Evolutionary conservation across 2,888 invertebrate genomes (phyloP), one percentile per base, ranked within the genome.

Genomic region (Polydesmus complanatus): DNA sequence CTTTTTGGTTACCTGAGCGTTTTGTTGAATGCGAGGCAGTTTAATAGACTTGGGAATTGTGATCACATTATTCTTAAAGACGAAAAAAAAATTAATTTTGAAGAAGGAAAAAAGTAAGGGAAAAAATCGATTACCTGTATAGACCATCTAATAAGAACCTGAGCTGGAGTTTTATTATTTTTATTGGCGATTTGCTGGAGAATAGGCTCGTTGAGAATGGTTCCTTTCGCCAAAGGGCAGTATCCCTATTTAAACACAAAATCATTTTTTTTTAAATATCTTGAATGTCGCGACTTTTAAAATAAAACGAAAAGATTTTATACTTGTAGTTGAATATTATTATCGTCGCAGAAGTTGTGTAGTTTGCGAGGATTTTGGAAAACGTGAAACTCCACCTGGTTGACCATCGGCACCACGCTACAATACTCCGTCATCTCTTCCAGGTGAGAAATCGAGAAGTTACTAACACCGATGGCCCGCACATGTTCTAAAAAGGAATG

Each of bases 371-470:
- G 73, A 65, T 73, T 70, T 61, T 71, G 70, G 67, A 70, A 73
- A 1, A 74, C 73, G 63, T 74, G 73, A 65, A 72, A 74, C 66
- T 74, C 74, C 50, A 69, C 69, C 65, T 74, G 74, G 65, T 74
- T 73, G 21, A 73, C 70, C 56, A 72, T 70, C 1, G 74, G 74
- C 26, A 65, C 61, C 2, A 73, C 64, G 22, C 68, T 66, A 50
- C 70, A 68, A 51, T 67, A 67, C 52, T 71, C 71, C 62, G 70
- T 57, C 18, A 73, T 58, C 27, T 67, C 67, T 58, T 71, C 69
- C 27, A 74, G 62, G 61, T 74, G 70, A 11, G 58, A 58, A 50
- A 68, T 65, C 2, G 65, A 64, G 65, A 71, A 74, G 64, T 74
- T 74, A 61, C 72, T 72, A 3, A 74, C 73, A 21, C 74, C 74